Conservation (phyloP, 92 coral and sea anemone genomes). For the Porites evermanni region DNA sequence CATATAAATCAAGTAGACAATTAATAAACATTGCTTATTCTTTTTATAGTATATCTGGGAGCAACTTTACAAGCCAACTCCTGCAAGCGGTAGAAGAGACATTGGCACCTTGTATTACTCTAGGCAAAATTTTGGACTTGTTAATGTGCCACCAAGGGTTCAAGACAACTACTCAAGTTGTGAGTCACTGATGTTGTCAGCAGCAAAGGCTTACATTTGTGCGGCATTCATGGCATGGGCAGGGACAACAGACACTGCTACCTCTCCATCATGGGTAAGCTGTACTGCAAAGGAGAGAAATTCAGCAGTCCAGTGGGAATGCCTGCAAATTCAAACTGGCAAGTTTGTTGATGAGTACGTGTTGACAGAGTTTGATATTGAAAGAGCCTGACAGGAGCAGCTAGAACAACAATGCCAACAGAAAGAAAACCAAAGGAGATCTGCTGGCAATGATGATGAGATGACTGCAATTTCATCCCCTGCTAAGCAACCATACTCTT, state of each 20-base stretch:
- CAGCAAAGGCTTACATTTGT: conserved; percentile 69
- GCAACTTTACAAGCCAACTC: conserved; percentile 31
- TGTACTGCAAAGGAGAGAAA: not conserved
- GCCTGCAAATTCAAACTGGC: not conserved
- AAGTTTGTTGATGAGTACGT: conserved; percentile 27
- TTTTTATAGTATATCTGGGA: conserved; percentile 21
- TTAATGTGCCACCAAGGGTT: conserved; percentile 57
- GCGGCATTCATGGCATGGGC: conserved; percentile 71
- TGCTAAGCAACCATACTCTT: conserved; percentile 47
- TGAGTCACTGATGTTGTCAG: conserved; percentile 61
- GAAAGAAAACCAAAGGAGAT: conserved; percentile 23
- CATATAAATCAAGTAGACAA: not conserved
- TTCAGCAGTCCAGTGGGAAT: not conserved
- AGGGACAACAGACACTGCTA: conserved; percentile 10
- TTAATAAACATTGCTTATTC: too few relatives aligned
- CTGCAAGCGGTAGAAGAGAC: conserved; percentile 44
- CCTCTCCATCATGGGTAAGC: conserved; percentile 3
- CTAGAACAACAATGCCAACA: conserved; percentile 8
- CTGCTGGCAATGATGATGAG: conserved; percentile 41
- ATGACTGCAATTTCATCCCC: conserved; percentile 24
- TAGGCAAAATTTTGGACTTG: conserved; percentile 59
- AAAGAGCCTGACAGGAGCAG: conserved; percentile 26
- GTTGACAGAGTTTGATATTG: conserved; percentile 41
- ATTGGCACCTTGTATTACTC: conserved; percentile 65
- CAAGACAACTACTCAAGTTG: conserved; percentile 56